phyloP scores from a whole-genome alignment of 2,797 vertebrate genomes.

The Brachymystax lenok region DNA sequence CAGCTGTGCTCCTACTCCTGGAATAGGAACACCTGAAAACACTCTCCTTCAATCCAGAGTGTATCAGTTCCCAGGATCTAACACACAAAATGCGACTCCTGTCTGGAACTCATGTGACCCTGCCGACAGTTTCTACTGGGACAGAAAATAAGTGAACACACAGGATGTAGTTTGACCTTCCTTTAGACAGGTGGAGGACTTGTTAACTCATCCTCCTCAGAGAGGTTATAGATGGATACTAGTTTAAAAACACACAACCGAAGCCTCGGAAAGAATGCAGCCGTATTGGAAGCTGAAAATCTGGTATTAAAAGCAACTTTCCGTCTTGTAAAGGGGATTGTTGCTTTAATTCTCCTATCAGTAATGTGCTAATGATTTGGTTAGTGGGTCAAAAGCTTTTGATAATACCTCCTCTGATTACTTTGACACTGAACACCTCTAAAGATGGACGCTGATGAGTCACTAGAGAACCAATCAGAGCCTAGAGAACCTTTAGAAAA shows the following conservation, averaged over 20 bases:
- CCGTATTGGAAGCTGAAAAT: conserved; percentile 1
- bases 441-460: conserved; percentile 43
- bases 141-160: neutral
- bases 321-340: conserved; percentile 14
- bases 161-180: neutral
- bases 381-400: conserved; percentile 13
- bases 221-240: neutral
- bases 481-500: conserved; percentile 26
- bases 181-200: neutral
- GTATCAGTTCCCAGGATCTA: conserved; percentile 29
- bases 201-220: neutral
- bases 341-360: conserved; percentile 48
- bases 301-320: conserved; percentile 14
- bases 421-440: conserved; percentile 42
- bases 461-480: conserved; percentile 20
- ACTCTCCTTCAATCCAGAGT: conserved; percentile 8
- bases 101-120: neutral
- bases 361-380: conserved; percentile 36
- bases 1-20: neutral
- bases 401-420: conserved; percentile 56
- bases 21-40: conserved; percentile 26
- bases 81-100: conserved; percentile 6
- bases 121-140: neutral
- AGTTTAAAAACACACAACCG: conserved; percentile 2
- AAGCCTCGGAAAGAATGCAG: conserved; percentile 15